Conservation (phyloP, 2,888 invertebrate species). For the Orchestes rusci region DNA sequence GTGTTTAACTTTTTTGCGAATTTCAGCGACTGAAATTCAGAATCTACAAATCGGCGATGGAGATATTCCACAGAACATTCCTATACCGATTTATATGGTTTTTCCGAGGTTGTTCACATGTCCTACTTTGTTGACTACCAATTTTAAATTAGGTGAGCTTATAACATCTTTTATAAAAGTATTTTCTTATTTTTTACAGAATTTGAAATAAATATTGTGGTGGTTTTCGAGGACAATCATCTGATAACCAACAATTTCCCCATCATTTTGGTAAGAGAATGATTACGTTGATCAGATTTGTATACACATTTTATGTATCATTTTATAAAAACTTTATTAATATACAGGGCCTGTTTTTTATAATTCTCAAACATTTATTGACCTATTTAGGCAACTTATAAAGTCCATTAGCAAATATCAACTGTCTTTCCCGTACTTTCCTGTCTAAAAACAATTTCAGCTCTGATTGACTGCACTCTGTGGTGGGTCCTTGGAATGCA, state of each 20-base stretch:
- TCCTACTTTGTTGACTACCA: slow-evolving; percentile 80
- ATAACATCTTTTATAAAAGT: not conserved
- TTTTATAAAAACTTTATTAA: too few species aligned
- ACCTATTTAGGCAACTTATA: slow-evolving; percentile 73
- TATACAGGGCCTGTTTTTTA: too few species aligned
- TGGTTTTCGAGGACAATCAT: slow-evolving; percentile 89
- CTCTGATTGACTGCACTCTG: slow-evolving; percentile 84
- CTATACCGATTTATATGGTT: slow-evolving; percentile 90
- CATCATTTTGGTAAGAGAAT: slow-evolving; percentile 53
- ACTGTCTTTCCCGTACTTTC: slow-evolving; percentile 85
- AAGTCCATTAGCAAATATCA: slow-evolving; percentile 77
- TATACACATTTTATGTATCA: too few species aligned
- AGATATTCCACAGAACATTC: slow-evolving; percentile 71
- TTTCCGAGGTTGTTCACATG: slow-evolving; percentile 93
- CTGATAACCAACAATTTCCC: slow-evolving; percentile 93
- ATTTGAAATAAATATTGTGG: slow-evolving; percentile 89
- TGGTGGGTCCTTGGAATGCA: slow-evolving; percentile 83
- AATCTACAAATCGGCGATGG: slow-evolving; percentile 96
- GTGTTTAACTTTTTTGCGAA: too few species aligned
- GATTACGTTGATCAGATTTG: slow-evolving; percentile 26
- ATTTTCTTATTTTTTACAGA: slow-evolving; percentile 55
- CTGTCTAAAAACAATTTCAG: slow-evolving; percentile 83
- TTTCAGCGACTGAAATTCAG: slow-evolving; percentile 90
- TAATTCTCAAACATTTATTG: too few species aligned
- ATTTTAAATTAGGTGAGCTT: slow-evolving; percentile 86